Conservation (phyloP, 2,888 invertebrate species). For the Strigamia transsilvanica region DNA sequence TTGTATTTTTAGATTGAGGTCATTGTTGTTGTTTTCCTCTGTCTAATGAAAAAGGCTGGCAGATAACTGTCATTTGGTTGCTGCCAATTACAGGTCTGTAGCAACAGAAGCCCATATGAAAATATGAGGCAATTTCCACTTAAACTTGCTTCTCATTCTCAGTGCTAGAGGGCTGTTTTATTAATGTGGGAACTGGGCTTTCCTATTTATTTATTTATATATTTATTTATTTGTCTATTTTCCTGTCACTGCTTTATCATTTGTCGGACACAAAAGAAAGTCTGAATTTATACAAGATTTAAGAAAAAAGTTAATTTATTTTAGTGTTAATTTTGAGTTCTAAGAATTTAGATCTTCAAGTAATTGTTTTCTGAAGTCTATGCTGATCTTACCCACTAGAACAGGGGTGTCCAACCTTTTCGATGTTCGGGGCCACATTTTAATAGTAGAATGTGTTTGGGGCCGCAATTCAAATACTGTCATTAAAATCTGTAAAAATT, state of each 20-base stretch:
- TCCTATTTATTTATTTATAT: background rate
- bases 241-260: background rate
- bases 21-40: conserved; percentile 18
- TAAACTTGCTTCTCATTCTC: background rate
- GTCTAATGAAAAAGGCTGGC: conserved; percentile 12
- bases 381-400: no score
- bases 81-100: conserved; percentile 7
- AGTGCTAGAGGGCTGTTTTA: conserved; percentile 9
- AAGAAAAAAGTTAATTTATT: no score
- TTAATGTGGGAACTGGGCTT: conserved; percentile 4
- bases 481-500: no score
- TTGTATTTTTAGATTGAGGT: background rate
- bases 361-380: no score
- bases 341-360: no score
- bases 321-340: no score
- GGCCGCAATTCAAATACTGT: no score
- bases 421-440: no score
- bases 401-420: no score
- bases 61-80: conserved; percentile 8
- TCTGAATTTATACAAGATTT: no score
- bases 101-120: conserved; percentile 12
- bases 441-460: no score
- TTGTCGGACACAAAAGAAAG: no score
- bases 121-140: background rate
- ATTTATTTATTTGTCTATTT: background rate